Base-by-base conservation (phyloP, 2,797 vertebrate genomes). In the Sorex maritimensis region DNA sequence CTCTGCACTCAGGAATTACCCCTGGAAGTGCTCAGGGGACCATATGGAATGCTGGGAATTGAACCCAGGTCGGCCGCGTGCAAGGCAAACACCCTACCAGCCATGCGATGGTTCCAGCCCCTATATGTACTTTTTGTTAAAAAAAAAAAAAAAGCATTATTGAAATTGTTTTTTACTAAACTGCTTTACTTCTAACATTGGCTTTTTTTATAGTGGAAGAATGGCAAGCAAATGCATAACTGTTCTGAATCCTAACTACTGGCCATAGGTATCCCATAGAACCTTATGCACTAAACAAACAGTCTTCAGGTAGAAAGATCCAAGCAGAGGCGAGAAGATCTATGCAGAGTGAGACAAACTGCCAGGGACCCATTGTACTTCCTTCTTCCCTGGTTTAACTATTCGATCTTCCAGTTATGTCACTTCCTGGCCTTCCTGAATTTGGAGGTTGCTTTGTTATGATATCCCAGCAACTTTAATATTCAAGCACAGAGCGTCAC, bases 211-310 rank as follows among this genome's bases (percentile, higher is more conserved):
- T 11, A 6, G 41, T 13, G 24, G 34, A 58, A 58, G 28, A 12
- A 58, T 6, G 49, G 21, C 30, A 91, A 92, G 84, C 34, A 41
- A 90, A 92, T 19, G 90, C 58, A 82, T 11, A 72, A 44, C 46
- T 30, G 55, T 30, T 61, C 13, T 34, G 19, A 58, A 1, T 6
- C 17, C 19, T 46, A 17, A 52, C 11, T 26, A 28, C 52, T 55
- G 13, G 13, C 52, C 52, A 55, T 15, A 4, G 10, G 14, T 55
- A 55, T 0, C 14, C 3, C 21, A 65, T 65, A 65, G 10, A 23
- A 68, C 28, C 46, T 55, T 52, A 88, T 38, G 26, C 34, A 78
- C 77, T 63, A 81, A 58, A 46, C 41, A 77, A 46, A 24, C 11
- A 82, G 44, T 23, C 24, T 80, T 63, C 44, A 11, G 41, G 65